Evolutionary conservation across 2,888 invertebrate genomes (phyloP).

Genomic region (Caradrina clavipalpis): DNA sequence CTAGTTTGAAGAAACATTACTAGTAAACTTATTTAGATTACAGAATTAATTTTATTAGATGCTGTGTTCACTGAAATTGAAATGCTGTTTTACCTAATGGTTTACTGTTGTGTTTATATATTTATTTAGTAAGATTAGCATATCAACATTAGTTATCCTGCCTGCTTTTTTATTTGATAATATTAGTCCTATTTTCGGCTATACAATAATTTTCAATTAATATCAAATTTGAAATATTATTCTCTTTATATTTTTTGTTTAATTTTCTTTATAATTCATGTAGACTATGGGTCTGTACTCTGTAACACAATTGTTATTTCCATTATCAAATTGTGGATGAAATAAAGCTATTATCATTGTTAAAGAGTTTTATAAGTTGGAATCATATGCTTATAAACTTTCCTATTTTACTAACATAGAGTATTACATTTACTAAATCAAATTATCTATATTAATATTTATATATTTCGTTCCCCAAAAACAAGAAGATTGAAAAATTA

Average conservation of each 20-base stretch:
- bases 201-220: neutral
- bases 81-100: neutral
- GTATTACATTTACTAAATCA: neutral
- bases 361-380: too few relatives aligned
- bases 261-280: neutral
- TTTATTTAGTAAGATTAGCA: neutral
- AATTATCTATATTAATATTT: too few relatives aligned
- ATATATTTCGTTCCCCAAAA: neutral
- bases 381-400: too few relatives aligned
- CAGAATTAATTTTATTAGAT: conserved; percentile 19
- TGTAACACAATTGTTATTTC: neutral
- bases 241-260: too few relatives aligned
- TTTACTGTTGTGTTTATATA: neutral
- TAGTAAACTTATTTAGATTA: conserved; percentile 33
- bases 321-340: neutral
- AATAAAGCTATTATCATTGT: too few relatives aligned
- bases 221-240: too few relatives aligned
- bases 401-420: too few relatives aligned
- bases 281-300: neutral
- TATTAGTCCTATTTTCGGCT: neutral
- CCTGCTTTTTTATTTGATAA: neutral
- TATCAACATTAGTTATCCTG: neutral
- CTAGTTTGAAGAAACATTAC: conserved; percentile 28
- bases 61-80: neutral
- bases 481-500: neutral